These are phyloP conservation scores for Coluber constrictor DNA, from an alignment of 2,797 vertebrate genomes.

Conservation along the genomic window DNA sequence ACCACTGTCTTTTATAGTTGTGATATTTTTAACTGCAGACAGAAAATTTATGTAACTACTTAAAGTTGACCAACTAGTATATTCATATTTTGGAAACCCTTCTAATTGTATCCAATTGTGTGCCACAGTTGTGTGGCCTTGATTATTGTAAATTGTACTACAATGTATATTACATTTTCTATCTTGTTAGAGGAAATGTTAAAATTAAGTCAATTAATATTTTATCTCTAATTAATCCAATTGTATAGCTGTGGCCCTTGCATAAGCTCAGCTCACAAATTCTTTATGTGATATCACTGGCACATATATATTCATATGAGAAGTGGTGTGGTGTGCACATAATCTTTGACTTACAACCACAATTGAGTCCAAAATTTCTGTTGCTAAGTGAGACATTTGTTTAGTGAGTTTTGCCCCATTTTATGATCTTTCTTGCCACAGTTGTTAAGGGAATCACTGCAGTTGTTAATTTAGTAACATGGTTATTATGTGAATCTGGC, in stretches of 20 bases:
- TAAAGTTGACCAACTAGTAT: neutral
- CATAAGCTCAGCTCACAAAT: neutral
- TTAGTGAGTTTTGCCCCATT: neutral
- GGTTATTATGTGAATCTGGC: neutral
- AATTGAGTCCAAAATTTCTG: neutral
- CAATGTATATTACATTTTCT: neutral
- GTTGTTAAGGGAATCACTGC: too few relatives aligned
- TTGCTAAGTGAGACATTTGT: neutral
- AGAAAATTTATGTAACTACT: neutral
- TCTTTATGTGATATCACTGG: neutral
- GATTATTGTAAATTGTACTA: neutral
- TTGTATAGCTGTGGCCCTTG: neutral
- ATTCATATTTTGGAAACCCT: neutral
- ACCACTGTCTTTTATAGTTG: neutral
- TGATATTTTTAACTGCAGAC: neutral
- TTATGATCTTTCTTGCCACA: too few relatives aligned
- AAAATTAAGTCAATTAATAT: neutral
- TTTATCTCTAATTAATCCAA: neutral
- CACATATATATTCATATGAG: neutral
- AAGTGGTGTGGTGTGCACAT: neutral
- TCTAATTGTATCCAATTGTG: neutral
- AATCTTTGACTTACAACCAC: neutral
- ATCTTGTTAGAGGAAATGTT: neutral
- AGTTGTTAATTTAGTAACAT: too few relatives aligned
- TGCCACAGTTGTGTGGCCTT: neutral